These are phyloP conservation scores for Okapia johnstoni DNA, from an alignment of 2,113 vertebrate genomes.

Conservation along the genomic window DNA sequence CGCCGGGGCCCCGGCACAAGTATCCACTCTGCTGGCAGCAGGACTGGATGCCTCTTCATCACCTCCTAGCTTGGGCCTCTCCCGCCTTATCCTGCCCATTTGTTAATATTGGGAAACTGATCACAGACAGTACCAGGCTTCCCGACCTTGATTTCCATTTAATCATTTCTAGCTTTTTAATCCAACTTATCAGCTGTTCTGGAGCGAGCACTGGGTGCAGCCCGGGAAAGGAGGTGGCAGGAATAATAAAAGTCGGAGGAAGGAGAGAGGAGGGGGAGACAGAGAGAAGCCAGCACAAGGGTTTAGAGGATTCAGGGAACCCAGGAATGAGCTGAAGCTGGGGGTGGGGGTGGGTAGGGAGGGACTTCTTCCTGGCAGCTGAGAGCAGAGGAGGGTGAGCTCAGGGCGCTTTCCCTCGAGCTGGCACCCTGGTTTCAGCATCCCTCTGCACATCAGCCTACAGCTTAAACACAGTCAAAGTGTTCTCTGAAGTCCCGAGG, in stretches of 20 bases:
- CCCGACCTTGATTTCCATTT: neutral
- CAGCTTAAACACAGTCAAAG: neutral
- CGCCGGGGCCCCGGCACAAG: fast-evolving
- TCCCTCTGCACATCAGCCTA: neutral
- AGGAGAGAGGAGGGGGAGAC: neutral
- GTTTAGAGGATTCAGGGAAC: fast-evolving
- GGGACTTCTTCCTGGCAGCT: fast-evolving
- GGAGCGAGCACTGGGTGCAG: neutral
- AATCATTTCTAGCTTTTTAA: slow-evolving; percentile 18
- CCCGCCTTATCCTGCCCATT: neutral
- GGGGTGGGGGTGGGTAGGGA: fast-evolving
- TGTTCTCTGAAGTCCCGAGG: neutral
- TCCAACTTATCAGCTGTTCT: neutral
- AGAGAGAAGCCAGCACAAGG: fast-evolving
- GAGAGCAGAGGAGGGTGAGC: neutral
- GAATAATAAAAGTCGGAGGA: fast-evolving
- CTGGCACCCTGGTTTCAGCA: neutral
- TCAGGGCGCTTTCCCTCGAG: fast-evolving
- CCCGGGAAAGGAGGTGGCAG: no score
- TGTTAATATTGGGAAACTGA: neutral
- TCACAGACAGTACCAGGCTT: neutral
- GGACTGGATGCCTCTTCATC: fast-evolving
- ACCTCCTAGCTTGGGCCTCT: neutral
- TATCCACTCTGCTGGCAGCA: neutral
- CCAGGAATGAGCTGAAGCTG: fast-evolving